Percentiles rank a stretch among this genome's conserved stretches.
Evolutionary conservation across 2,113 vertebrate genomes (phyloP).

Genomic region (Crotalus viridis): DNA sequence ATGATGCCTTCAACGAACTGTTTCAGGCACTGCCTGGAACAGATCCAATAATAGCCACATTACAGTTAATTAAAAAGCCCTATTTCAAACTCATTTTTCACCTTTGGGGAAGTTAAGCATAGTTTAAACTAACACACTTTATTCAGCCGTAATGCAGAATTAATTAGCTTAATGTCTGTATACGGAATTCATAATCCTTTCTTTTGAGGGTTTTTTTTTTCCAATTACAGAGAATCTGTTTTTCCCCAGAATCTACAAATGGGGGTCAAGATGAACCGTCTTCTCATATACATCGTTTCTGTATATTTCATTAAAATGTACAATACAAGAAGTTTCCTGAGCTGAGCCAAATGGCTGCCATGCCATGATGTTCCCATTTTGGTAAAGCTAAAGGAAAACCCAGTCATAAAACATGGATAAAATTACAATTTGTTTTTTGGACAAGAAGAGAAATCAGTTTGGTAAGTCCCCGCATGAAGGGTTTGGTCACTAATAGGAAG

Average conservation of each 20-base stretch:
- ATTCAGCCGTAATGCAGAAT: constrained; percentile 40
- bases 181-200: constrained; percentile 27
- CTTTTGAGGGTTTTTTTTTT: not conserved
- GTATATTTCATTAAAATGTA: not conserved
- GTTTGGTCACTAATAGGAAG: not conserved
- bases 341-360: not conserved
- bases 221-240: not conserved
- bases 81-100: constrained; percentile 44
- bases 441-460: not conserved
- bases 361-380: not conserved
- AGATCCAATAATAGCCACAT: constrained; percentile 57
- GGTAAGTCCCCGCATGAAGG: not conserved
- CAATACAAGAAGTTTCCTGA: not conserved
- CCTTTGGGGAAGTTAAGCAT: constrained; percentile 45
- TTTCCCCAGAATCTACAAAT: constrained; percentile 1
- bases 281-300: not conserved
- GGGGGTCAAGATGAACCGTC: not conserved
- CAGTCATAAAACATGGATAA: not conserved
- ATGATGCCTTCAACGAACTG: constrained; percentile 41
- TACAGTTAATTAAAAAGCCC: constrained; percentile 60
- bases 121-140: constrained; percentile 40
- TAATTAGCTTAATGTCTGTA: constrained; percentile 38
- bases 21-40: constrained; percentile 47
- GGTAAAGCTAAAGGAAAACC: not conserved
- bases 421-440: not conserved